A percentile compares a stretch with the other conserved stretches of the same genome.
Evolutionary conservation across 1,140 invertebrate species (phyloP).

Genomic region (Drosophila pectinifera): DNA sequence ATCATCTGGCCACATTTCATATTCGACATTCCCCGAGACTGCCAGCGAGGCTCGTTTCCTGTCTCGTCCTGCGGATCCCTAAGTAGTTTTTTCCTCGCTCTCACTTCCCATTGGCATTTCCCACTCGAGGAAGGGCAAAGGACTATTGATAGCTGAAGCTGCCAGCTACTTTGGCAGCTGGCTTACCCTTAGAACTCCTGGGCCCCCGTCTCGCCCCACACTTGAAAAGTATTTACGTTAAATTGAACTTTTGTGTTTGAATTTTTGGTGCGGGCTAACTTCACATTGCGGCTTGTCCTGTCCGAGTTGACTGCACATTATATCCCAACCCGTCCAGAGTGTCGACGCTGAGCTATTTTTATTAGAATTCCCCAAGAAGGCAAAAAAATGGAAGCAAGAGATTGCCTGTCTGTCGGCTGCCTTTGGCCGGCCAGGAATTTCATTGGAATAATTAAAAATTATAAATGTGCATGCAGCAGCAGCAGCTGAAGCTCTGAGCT

Average conservation of each 20-base stretch:
- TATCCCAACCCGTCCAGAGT: conserved; percentile 37
- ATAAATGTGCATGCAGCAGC: conserved; percentile 55
- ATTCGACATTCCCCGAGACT: conserved; percentile 58
- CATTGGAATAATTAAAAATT: conserved; percentile 70
- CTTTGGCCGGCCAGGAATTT: conserved; percentile 34
- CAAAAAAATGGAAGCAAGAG: conserved; percentile 9
- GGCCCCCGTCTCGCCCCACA: background rate
- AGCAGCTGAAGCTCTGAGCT: conserved; percentile 27
- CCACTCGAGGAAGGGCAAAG: conserved; percentile 42
- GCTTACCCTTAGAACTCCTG: conserved; percentile 34
- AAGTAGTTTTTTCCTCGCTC: conserved; percentile 59
- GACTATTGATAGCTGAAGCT: conserved; percentile 58
- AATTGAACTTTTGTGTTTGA: conserved; percentile 73
- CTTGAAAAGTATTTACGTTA: conserved; percentile 75
- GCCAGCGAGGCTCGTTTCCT: conserved; percentile 53
- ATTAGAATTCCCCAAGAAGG: conserved; percentile 58
- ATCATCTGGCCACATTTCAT: conserved; percentile 74
- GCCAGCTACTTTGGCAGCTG: conserved; percentile 59
- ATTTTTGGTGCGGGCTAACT: conserved; percentile 45
- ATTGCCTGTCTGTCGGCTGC: conserved; percentile 31
- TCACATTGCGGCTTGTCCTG: conserved; percentile 45
- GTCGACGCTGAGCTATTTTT: conserved; percentile 68
- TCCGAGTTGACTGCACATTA: conserved; percentile 46
- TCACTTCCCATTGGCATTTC: conserved; percentile 41
- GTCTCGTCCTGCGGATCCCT: conserved; percentile 22